phyloP scores from a whole-genome alignment of 2,113 vertebrate genomes.

The Serilophus lunatus region DNA sequence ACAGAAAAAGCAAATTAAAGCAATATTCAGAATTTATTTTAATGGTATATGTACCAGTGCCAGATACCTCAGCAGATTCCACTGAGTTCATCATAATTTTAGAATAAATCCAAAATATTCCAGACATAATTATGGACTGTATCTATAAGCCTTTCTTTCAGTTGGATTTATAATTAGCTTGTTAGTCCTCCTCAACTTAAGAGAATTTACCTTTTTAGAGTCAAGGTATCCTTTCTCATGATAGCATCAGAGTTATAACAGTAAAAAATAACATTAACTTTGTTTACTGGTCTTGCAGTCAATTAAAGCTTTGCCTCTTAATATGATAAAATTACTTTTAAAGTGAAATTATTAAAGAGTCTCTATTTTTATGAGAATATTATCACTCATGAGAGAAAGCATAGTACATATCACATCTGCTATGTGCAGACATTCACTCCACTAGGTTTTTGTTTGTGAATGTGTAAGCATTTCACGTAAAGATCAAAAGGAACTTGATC shows the following conservation, averaged over 20 bases:
- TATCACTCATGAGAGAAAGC: neutral
- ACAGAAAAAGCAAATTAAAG: neutral
- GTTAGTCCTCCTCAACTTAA: neutral
- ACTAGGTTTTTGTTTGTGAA: neutral
- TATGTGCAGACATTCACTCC: neutral
- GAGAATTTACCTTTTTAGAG: neutral
- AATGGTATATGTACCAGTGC: neutral
- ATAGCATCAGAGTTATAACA: neutral
- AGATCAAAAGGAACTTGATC: neutral
- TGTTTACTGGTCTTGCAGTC: neutral
- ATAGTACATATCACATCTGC: neutral
- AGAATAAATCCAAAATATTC: neutral
- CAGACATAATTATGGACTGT: neutral
- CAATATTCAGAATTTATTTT: neutral
- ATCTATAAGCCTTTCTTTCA: constrained; percentile 2
- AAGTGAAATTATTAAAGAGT: neutral
- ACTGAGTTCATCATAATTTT: neutral
- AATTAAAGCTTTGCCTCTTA: neutral
- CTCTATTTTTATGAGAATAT: neutral
- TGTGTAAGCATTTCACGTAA: neutral
- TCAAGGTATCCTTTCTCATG: neutral
- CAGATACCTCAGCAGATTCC: neutral
- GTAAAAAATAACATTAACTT: neutral
- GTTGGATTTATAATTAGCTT: constrained; percentile 21
- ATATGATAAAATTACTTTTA: neutral